phyloP scores from a whole-genome alignment of 2,888 invertebrate genomes.

The Apamea epomidion region DNA sequence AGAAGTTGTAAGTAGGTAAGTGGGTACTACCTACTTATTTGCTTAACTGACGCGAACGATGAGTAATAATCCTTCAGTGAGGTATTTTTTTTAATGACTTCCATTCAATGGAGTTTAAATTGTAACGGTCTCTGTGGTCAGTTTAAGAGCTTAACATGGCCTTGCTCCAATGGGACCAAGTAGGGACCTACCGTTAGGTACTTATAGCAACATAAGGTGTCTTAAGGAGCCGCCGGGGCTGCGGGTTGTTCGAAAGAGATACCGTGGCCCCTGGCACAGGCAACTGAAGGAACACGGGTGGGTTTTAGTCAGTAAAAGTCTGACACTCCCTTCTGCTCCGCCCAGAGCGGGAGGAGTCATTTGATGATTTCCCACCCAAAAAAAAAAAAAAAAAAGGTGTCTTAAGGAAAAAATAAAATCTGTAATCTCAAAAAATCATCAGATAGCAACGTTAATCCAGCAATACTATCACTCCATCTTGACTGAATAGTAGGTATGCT shows the following conservation, averaged over 20 bases:
- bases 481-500: too few relatives aligned
- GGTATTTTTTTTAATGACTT: conserved; percentile 20
- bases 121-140: conserved; percentile 23
- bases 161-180: not conserved
- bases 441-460: not conserved
- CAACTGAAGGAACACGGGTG: too few relatives aligned
- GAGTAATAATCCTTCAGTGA: not conserved
- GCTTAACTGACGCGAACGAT: conserved; percentile 28
- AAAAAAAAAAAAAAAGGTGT: too few relatives aligned
- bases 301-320: too few relatives aligned
- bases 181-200: conserved; percentile 1
- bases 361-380: too few relatives aligned
- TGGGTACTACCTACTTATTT: conserved; percentile 17
- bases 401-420: not conserved
- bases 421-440: not conserved
- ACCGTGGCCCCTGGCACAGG: too few relatives aligned
- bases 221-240: too few relatives aligned
- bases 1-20: conserved; percentile 22
- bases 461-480: not conserved
- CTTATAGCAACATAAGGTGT: not conserved
- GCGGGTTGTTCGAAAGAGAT: too few relatives aligned
- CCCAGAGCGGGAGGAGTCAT: too few relatives aligned
- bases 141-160: not conserved
- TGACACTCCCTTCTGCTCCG: too few relatives aligned
- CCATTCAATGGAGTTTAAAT: conserved; percentile 16